Percentiles rank a stretch among this genome's conserved stretches.
Conservation (phyloP, 1,140 invertebrate genomes). For the Aphidius gifuensis region DNA sequence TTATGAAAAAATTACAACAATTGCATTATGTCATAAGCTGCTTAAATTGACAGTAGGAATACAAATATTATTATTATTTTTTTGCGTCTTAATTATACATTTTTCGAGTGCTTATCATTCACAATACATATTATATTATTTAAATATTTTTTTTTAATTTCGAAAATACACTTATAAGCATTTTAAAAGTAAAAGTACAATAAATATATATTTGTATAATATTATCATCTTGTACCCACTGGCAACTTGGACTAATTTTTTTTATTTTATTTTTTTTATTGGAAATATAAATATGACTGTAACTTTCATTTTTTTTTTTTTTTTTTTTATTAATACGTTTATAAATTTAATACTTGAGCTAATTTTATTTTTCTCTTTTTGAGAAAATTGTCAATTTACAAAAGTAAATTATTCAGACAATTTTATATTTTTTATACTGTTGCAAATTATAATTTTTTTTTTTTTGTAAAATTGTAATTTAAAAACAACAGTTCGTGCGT, state of each 20-base stretch:
- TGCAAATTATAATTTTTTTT: constrained; percentile 1
- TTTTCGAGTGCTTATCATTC: constrained; percentile 4
- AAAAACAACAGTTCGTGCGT: constrained; percentile 6
- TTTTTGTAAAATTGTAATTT: neutral
- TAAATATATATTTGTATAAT: constrained; percentile 13
- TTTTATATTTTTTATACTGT: neutral
- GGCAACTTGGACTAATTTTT: neutral
- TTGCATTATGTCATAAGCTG: neutral
- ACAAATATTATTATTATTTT: constrained; percentile 16
- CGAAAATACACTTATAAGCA: constrained; percentile 33
- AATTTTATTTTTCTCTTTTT: neutral
- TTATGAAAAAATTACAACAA: constrained; percentile 7
- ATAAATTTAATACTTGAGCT: constrained; percentile 12
- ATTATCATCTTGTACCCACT: neutral
- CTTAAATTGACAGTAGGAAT: constrained; percentile 35
- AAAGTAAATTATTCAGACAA: neutral
- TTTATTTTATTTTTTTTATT: constrained; percentile 5
- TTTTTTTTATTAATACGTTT: neutral
- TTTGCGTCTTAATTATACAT: neutral
- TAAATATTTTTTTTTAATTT: constrained; percentile 9
- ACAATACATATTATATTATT: constrained; percentile 4
- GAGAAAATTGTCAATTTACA: no score
- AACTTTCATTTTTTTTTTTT: constrained; percentile 23
- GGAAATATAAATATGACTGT: constrained; percentile 8
- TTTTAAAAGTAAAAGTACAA: constrained; percentile 19